phyloP scores from a whole-genome alignment of 2,888 invertebrate species.

The Nineta flava region DNA sequence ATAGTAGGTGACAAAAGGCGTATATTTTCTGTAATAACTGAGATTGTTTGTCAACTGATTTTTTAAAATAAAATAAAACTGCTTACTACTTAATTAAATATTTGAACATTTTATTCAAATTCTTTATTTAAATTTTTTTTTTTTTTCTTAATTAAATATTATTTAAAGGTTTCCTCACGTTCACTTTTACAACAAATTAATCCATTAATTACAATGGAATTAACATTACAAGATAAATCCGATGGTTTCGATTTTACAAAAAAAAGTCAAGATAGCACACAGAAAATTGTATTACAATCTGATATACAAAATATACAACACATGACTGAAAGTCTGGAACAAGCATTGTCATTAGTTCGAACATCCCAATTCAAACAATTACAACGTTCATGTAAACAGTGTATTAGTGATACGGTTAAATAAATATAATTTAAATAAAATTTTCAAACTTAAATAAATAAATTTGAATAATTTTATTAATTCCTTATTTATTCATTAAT shows the following conservation, averaged over 20 bases:
- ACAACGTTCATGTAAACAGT: constrained; percentile 19
- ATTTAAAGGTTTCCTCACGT: constrained; percentile 36
- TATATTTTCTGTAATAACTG: too few species aligned
- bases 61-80: too few species aligned
- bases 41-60: too few species aligned
- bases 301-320: constrained; percentile 45
- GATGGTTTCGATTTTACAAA: constrained; percentile 15
- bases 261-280: neutral
- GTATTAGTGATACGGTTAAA: too few species aligned
- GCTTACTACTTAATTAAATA: too few species aligned
- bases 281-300: constrained; percentile 30
- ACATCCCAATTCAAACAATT: constrained; percentile 29
- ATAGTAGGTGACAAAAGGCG: too few species aligned
- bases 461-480: too few species aligned
- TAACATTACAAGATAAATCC: constrained; percentile 23
- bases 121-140: too few species aligned
- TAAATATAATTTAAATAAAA: neutral
- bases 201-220: constrained; percentile 41
- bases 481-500: too few species aligned
- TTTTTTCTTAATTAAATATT: too few species aligned
- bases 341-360: constrained; percentile 42
- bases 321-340: constrained; percentile 43
- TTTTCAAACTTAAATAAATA: too few species aligned
- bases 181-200: constrained; percentile 38
- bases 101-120: too few species aligned